These are phyloP conservation scores for Poeciliopsis gracilis DNA, from an alignment of 2,797 vertebrate genomes.

Conservation along the genomic window DNA sequence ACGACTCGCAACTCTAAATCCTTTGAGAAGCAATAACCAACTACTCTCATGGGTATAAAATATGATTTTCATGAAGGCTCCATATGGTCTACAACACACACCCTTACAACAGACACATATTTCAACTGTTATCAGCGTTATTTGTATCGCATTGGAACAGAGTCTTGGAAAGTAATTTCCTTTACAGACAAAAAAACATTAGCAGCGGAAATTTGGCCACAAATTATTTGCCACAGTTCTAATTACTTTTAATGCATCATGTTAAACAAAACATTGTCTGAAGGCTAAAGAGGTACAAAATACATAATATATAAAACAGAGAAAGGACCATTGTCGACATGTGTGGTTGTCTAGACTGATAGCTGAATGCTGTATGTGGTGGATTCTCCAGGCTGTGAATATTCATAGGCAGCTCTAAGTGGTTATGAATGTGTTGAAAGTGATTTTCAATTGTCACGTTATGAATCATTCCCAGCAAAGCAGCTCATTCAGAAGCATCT, in stretches of 20 bases:
- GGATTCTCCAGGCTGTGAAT: constrained; percentile 45
- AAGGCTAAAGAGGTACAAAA: constrained; percentile 39
- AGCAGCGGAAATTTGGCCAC: constrained; percentile 37
- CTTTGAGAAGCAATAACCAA: constrained; percentile 38
- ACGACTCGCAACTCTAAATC: constrained; percentile 28
- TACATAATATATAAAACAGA: constrained; percentile 16
- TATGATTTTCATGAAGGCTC: constrained; percentile 35
- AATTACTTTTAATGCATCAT: constrained; percentile 62
- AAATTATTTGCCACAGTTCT: constrained; percentile 51
- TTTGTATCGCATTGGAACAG: constrained; percentile 42
- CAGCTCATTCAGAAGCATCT: constrained; percentile 76
- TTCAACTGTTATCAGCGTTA: constrained; percentile 47
- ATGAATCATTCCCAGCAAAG: constrained; percentile 67
- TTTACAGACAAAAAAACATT: constrained; percentile 38
- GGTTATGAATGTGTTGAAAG: constrained; percentile 70
- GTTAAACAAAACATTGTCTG: constrained; percentile 37
- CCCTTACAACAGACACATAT: constrained; percentile 7
- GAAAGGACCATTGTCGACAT: constrained; percentile 17
- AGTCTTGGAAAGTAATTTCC: constrained; percentile 63
- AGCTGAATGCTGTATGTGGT: constrained; percentile 36
- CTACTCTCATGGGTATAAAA: constrained; percentile 32
- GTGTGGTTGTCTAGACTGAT: constrained; percentile 23
- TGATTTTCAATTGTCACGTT: constrained; percentile 72
- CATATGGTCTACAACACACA: constrained; percentile 42
- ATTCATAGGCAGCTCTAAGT: constrained; percentile 65